These are phyloP conservation scores for Aldabrachelys gigantea DNA, from an alignment of 2,113 vertebrate genomes.

Conservation along the genomic window DNA sequence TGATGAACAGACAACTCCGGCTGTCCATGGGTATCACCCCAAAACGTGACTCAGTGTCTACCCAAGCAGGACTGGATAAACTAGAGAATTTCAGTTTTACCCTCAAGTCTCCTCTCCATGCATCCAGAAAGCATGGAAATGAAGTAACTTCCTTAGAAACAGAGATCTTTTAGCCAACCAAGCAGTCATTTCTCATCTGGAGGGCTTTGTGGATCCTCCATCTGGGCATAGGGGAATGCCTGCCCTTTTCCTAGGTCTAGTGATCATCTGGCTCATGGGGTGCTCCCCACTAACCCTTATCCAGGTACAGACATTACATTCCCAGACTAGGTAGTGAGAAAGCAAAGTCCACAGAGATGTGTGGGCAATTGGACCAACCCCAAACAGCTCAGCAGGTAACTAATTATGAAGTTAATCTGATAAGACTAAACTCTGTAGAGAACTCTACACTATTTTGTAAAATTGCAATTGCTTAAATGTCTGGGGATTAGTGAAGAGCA, in stretches of 20 bases:
- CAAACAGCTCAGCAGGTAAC: neutral
- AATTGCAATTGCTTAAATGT: neutral
- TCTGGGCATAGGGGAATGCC: neutral
- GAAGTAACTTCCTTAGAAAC: neutral
- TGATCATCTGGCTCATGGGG: neutral
- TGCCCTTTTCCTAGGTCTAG: neutral
- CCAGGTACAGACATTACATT: neutral
- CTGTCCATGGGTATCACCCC: neutral
- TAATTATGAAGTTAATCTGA: neutral
- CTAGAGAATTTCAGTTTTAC: neutral
- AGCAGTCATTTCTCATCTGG: neutral
- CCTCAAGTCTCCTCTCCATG: neutral
- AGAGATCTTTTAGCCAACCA: neutral
- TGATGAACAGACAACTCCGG: neutral
- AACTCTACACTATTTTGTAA: neutral
- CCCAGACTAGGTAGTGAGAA: neutral
- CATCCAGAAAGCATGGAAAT: neutral
- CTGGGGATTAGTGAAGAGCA: neutral
- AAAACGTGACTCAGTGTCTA: neutral
- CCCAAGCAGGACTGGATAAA: neutral
- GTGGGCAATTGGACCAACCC: neutral
- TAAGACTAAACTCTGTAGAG: neutral
- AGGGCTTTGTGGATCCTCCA: neutral
- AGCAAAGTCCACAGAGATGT: neutral
- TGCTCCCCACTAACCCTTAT: neutral